phyloP scores from a whole-genome alignment of 2,797 vertebrate genomes.

The Scarus forsteni region DNA sequence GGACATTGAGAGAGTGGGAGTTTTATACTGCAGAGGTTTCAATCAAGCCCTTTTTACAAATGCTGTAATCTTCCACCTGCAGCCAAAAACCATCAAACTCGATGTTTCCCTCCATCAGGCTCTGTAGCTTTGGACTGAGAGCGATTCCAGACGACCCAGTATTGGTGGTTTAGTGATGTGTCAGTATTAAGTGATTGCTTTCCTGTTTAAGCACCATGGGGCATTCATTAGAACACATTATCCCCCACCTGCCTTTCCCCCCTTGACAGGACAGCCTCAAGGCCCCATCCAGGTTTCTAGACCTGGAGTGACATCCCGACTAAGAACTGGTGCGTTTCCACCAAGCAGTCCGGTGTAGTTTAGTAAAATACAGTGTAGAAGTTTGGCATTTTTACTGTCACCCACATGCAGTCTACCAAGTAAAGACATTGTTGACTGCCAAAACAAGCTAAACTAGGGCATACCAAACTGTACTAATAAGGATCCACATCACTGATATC shows the following conservation, averaged over 20 bases:
- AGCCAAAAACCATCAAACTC: slow-evolving; percentile 38
- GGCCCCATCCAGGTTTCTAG: slow-evolving; percentile 44
- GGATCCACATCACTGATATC: too few relatives aligned
- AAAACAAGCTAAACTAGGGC: too few relatives aligned
- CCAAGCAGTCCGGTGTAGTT: too few relatives aligned
- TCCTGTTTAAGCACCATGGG: slow-evolving; percentile 52
- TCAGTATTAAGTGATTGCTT: slow-evolving; percentile 53
- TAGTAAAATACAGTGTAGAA: too few relatives aligned
- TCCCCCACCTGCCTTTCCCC: slow-evolving; percentile 36
- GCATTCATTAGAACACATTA: slow-evolving; percentile 52
- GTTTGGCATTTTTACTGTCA: too few relatives aligned
- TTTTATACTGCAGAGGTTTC: slow-evolving; percentile 21
- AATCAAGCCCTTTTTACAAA: slow-evolving; percentile 23
- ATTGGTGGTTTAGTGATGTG: slow-evolving; percentile 49
- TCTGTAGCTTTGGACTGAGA: slow-evolving; percentile 32
- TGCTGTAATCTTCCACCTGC: slow-evolving; percentile 43
- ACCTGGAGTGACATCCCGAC: slow-evolving; percentile 26
- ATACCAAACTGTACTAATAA: too few relatives aligned
- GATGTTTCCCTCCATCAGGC: slow-evolving; percentile 26
- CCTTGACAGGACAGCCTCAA: slow-evolving; percentile 38
- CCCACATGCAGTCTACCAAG: too few relatives aligned
- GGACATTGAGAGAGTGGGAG: slow-evolving; percentile 17
- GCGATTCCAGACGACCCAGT: slow-evolving; percentile 47
- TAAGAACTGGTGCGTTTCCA: background rate
- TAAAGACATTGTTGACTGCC: too few relatives aligned